phyloP scores from a whole-genome alignment of 2,113 vertebrate species.

The Xyrauchen texanus region DNA sequence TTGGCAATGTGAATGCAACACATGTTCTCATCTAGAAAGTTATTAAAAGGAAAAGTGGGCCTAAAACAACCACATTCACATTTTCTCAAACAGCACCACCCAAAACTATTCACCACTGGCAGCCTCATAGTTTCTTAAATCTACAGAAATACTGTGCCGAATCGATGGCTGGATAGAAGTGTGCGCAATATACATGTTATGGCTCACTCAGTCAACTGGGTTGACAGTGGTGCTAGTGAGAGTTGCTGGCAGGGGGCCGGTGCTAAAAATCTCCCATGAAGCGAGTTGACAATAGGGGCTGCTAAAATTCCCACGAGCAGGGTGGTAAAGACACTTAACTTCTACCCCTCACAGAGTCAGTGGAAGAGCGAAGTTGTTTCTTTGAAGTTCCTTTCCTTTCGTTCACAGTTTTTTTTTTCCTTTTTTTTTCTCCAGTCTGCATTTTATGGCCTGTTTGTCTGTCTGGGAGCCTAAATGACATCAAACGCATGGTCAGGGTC shows the following conservation, averaged over 20 bases:
- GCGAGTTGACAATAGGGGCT: slow-evolving; percentile 29
- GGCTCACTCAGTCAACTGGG: slow-evolving; percentile 1
- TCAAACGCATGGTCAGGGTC: slow-evolving; percentile 70
- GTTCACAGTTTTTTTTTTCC: slow-evolving; percentile 26
- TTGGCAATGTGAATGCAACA: too few relatives aligned
- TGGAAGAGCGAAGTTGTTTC: slow-evolving; percentile 37
- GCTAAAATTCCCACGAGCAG: slow-evolving; percentile 43
- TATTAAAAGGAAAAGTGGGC: too few relatives aligned
- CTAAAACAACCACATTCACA: too few relatives aligned
- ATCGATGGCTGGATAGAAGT: background rate
- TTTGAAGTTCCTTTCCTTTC: slow-evolving; percentile 56
- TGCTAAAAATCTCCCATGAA: slow-evolving; percentile 30
- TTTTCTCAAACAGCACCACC: background rate
- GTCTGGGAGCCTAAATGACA: slow-evolving; percentile 68
- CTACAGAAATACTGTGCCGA: background rate
- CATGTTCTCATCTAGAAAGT: too few relatives aligned
- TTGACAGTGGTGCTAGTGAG: slow-evolving; percentile 25
- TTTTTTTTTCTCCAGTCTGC: slow-evolving; percentile 33
- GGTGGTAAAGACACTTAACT: slow-evolving; percentile 55
- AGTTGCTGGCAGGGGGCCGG: slow-evolving; percentile 13
- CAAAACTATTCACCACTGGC: background rate
- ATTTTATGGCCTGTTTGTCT: slow-evolving; percentile 60
- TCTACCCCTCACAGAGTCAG: slow-evolving; percentile 42
- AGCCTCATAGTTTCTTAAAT: background rate
- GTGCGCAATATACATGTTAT: background rate